phyloP scores from a whole-genome alignment of 2,888 invertebrate genomes.

The Drosophila tripunctata region DNA sequence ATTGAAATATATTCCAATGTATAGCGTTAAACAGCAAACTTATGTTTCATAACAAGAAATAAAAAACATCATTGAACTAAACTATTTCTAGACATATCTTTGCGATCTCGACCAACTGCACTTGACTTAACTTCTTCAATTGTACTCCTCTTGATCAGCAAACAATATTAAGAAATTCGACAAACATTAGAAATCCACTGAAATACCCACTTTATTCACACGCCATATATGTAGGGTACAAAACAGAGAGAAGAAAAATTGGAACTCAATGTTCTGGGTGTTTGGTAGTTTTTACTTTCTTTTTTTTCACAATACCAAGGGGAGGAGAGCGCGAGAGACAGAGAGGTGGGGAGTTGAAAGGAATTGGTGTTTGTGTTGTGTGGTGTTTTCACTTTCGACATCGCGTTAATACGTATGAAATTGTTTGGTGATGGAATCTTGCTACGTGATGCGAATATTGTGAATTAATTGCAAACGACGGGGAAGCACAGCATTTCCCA shows the following conservation, averaged over 20 bases:
- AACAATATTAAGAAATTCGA: no score
- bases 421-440: conserved; percentile 80
- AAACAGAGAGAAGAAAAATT: neutral
- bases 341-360: neutral
- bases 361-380: conserved; percentile 32
- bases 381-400: conserved; percentile 73
- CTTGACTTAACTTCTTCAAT: no score
- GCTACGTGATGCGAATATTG: conserved; percentile 74
- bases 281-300: conserved; percentile 4
- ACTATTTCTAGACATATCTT: no score
- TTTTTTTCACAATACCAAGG: no score
- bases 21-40: no score
- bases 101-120: no score
- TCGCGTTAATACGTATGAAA: conserved; percentile 80
- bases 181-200: neutral
- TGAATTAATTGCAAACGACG: conserved; percentile 72
- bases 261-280: conserved; percentile 5
- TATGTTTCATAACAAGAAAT: no score
- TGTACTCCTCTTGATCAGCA: no score
- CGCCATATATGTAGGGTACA: neutral
- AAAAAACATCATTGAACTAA: no score
- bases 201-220: neutral
- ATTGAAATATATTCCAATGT: no score
- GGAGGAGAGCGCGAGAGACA: no score
- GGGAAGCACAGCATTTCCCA: neutral